Evolutionary conservation across 2,113 vertebrate genomes (phyloP).

Genomic region (Speoplatyrhinus poulsoni): DNA sequence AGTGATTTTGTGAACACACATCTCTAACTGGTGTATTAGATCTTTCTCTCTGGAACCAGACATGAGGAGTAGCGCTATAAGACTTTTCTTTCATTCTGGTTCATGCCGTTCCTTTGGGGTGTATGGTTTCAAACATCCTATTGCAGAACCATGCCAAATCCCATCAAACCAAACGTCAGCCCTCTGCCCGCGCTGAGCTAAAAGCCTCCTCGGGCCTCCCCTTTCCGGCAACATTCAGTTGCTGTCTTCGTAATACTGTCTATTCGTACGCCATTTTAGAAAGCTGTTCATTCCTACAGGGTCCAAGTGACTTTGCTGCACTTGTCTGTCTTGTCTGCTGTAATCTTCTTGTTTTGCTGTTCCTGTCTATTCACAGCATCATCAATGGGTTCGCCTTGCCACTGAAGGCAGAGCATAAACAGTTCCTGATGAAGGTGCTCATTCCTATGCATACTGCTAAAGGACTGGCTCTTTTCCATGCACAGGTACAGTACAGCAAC

Average conservation of each 20-base stretch:
- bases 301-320: neutral
- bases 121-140: neutral
- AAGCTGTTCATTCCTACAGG: neutral
- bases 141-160: neutral
- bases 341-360: neutral
- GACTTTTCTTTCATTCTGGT: neutral
- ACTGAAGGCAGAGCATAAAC: slow-evolving; percentile 97
- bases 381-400: slow-evolving; percentile 99
- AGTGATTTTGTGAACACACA: too few species aligned
- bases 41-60: too few species aligned
- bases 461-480: slow-evolving; percentile 93
- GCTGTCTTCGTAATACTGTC: neutral
- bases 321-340: neutral
- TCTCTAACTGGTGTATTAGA: too few species aligned
- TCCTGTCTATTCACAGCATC: slow-evolving; percentile 82
- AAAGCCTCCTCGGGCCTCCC: slow-evolving; percentile 13
- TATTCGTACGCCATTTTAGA: neutral
- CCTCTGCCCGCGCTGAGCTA: slow-evolving; percentile 10
- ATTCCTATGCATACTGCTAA: slow-evolving; percentile 97
- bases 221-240: too few species aligned
- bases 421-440: slow-evolving; percentile 99
- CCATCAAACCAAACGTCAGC: neutral
- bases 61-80: neutral
- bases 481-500: slow-evolving; percentile 82
- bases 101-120: neutral